A percentile compares a stretch with the other conserved stretches of the same genome.
These are phyloP conservation scores for Microctenopoma lineatum DNA, from an alignment of 2,797 vertebrate species.

Conservation along the genomic window DNA sequence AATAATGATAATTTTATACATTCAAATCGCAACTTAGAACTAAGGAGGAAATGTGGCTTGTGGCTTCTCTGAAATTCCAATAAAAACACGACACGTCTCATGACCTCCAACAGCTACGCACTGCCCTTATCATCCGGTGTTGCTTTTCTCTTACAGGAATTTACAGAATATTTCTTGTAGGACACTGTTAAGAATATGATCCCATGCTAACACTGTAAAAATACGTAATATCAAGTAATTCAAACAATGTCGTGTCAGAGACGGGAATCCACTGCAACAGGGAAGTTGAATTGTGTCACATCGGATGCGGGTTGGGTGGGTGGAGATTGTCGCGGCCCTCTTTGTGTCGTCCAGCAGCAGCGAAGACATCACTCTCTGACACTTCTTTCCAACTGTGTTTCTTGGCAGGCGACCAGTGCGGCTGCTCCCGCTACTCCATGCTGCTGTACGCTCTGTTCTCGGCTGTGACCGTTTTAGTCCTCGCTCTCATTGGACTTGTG, in stretches of 20 bases:
- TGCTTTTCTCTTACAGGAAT: background rate
- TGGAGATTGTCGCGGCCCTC: background rate
- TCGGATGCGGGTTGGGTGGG: background rate
- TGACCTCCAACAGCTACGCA: background rate
- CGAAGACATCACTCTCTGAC: background rate
- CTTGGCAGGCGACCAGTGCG: conserved; percentile 55
- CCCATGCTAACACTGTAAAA: too few relatives aligned
- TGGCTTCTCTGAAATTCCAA: conserved; percentile 25
- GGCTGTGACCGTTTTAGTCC: conserved; percentile 62
- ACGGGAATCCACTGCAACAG: too few relatives aligned
- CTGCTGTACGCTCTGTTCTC: conserved; percentile 76
- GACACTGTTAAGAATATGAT: too few relatives aligned
- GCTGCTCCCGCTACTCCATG: conserved; percentile 65
- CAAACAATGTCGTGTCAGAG: background rate
- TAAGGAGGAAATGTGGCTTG: conserved; percentile 48
- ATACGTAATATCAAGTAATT: background rate
- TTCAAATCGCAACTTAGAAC: background rate
- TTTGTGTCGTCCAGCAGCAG: background rate
- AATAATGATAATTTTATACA: background rate
- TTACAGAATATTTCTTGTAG: too few relatives aligned
- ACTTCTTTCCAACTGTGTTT: conserved; percentile 6
- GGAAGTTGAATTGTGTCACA: background rate
- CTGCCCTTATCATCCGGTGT: background rate
- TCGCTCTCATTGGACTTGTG: conserved; percentile 53
- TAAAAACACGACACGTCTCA: background rate